These are phyloP conservation scores for Prenolepis imparis DNA, from an alignment of 2,888 invertebrate genomes.

Conservation along the genomic window DNA sequence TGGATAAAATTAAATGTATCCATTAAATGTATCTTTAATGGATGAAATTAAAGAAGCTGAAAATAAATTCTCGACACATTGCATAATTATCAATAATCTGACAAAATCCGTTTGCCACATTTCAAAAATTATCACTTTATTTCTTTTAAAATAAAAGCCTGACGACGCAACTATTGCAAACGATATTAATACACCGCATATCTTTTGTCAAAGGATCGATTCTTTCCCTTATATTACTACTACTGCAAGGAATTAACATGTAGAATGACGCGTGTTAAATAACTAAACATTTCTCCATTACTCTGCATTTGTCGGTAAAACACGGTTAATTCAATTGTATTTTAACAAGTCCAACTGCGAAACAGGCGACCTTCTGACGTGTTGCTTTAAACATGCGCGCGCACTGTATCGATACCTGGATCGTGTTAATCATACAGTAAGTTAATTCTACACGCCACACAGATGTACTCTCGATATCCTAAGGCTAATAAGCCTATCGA, in stretches of 20 bases:
- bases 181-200: background rate
- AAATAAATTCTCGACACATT: background rate
- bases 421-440: conserved; percentile 28
- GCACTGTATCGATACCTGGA: conserved; percentile 28
- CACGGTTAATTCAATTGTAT: background rate
- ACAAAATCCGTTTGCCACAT: background rate
- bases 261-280: background rate
- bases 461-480: conserved; percentile 52
- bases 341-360: background rate
- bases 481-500: conserved; percentile 48
- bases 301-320: background rate
- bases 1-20: background rate
- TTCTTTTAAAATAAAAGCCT: background rate
- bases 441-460: conserved; percentile 25
- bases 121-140: background rate
- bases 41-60: background rate
- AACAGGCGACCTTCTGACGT: conserved; percentile 28
- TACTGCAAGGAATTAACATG: background rate
- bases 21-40: conserved; percentile 15
- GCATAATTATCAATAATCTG: background rate
- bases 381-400: conserved; percentile 12
- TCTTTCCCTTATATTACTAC: background rate
- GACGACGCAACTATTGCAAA: background rate
- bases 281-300: background rate
- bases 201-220: background rate